Conservation (phyloP, 2,797 vertebrate genomes). For the Eospalax fontanierii region DNA sequence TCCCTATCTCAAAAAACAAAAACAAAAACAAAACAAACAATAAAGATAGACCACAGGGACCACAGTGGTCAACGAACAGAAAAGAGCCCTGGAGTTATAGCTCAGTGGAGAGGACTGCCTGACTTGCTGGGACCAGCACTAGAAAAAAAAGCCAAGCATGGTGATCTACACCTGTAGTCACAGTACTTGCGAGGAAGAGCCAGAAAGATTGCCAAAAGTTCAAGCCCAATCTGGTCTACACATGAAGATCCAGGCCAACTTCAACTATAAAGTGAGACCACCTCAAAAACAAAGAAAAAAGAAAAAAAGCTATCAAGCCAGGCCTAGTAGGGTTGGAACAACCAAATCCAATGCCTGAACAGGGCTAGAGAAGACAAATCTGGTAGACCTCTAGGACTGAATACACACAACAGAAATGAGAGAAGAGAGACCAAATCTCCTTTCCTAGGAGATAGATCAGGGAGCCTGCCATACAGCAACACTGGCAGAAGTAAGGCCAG, state of each 20-base stretch:
- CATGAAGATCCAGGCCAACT: neutral
- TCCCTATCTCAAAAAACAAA: neutral
- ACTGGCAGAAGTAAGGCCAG: neutral
- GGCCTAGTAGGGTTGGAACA: neutral
- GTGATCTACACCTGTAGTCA: neutral
- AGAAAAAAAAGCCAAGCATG: neutral
- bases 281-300: neutral
- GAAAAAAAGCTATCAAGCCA: neutral
- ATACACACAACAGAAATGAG: neutral
- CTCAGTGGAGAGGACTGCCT: neutral
- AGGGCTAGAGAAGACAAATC: neutral
- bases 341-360: neutral
- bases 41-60: neutral
- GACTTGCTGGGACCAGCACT: neutral
- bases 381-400: neutral
- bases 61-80: neutral
- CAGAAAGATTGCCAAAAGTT: neutral
- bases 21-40: neutral
- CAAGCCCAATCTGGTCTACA: neutral
- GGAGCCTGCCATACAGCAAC: neutral
- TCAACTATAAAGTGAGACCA: neutral
- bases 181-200: neutral
- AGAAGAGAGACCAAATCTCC: neutral
- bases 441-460: neutral
- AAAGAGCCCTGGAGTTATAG: neutral